phyloP scores from a whole-genome alignment of 2,888 invertebrate genomes.

The Serrognathus titanus region DNA sequence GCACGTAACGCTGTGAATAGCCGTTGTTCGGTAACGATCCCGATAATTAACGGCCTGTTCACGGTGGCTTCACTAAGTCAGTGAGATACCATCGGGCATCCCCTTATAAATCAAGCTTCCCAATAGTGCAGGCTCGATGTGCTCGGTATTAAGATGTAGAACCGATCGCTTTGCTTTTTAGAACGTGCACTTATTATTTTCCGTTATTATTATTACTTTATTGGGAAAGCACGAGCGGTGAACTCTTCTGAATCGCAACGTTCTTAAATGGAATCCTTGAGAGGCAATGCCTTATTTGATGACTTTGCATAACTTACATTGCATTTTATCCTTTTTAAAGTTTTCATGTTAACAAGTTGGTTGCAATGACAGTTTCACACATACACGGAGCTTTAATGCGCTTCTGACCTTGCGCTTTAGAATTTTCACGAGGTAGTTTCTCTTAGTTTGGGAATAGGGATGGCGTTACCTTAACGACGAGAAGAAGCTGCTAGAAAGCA shows the following conservation, averaged over 20 bases:
- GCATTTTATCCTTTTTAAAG: too few species aligned
- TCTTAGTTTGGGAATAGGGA: too few species aligned
- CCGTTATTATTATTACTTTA: slow-evolving; percentile 16
- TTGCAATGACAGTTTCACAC: too few species aligned
- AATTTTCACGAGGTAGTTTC: too few species aligned
- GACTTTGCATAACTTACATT: background rate
- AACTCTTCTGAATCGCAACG: background rate
- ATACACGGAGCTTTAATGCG: too few species aligned
- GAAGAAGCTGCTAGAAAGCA: too few species aligned
- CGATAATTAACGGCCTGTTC: slow-evolving; percentile 24
- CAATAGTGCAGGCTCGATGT: slow-evolving; percentile 4
- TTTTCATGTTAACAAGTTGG: too few species aligned
- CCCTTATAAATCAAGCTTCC: slow-evolving; percentile 21
- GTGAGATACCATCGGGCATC: slow-evolving; percentile 20
- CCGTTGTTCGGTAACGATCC: slow-evolving; percentile 9
- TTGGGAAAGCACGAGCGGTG: slow-evolving; percentile 2
- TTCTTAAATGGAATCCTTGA: background rate
- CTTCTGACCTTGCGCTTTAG: too few species aligned
- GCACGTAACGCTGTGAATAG: slow-evolving; percentile 1
- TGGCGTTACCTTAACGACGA: too few species aligned
- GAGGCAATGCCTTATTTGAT: background rate
- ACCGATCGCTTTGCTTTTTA: slow-evolving; percentile 4
- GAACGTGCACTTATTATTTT: slow-evolving; percentile 14
- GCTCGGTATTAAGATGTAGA: background rate
- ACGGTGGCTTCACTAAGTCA: slow-evolving; percentile 26